Base-by-base conservation (phyloP, 2,113 vertebrate genomes). In the Anser cygnoides region DNA sequence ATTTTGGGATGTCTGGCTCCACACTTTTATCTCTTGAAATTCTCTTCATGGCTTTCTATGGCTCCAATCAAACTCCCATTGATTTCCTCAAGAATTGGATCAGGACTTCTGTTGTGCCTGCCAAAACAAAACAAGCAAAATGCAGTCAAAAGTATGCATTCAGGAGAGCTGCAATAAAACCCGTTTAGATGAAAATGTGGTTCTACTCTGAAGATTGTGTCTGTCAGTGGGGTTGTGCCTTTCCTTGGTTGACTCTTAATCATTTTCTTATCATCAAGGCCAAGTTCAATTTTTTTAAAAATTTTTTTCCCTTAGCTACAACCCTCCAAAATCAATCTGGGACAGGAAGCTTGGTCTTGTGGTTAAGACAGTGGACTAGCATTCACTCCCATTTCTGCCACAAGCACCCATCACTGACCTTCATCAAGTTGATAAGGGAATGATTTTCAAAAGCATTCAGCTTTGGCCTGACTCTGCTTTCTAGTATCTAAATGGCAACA, bases 401-500 rank as follows among this genome's bases (percentile, higher is more conserved):
- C 93, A 94, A 94, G 92, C 92, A 90, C 83, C 86, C 83, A 93
- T 88, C 52, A 66, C 58, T 90, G 93, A 92, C 90, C 90, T 96
- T 92, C 35, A 1, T 54, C 39, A 87, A 93, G 41, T 35, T 89
- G 81, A 84, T 92, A 78, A 73, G 90, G 86, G 90, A 92, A 11
- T 73, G 66, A 84, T 84, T 95, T 92, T 93, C 73, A 70, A 89
- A 90, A 92, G 68, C 57, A 81, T 52, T 96, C 61, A 68, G 78
- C 65, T 67, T 68, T 90, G 92, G 76, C 65, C 43, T 72, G 44
- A 65, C 49, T 83, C 37, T 50, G 52, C 43, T 88, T 91, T 85
- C 68, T 84, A 81, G 78, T 70, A 87, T 57, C 76, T 94, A 94
- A 96, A 80, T 61, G n/a, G 67, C 91, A 95, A 91, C 84, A 95